Evolutionary conservation across 1,140 invertebrate species (phyloP).

Genomic region (Chrysopa pallens): DNA sequence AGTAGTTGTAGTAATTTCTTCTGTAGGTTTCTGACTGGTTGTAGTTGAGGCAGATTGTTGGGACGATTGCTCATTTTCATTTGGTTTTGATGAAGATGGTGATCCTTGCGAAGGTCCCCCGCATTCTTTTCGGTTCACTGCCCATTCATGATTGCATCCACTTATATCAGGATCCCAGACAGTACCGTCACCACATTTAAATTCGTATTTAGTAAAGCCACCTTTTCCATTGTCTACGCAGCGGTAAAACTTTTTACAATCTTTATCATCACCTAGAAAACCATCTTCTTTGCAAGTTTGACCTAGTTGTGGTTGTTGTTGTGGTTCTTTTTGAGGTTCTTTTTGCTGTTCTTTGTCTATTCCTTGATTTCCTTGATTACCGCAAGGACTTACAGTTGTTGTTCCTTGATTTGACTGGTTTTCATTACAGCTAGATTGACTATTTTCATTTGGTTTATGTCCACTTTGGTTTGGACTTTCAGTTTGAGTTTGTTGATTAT

Average conservation of each 20-base stretch:
- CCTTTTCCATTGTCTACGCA: conserved; percentile 47
- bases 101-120: not conserved
- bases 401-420: not conserved
- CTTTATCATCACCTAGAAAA: conserved; percentile 40
- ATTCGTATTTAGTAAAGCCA: conserved; percentile 34
- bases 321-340: conserved; percentile 10
- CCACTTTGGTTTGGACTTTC: conserved; percentile 5
- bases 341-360: conserved; percentile 9
- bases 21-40: conserved; percentile 1
- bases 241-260: conserved; percentile 52
- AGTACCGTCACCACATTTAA: conserved; percentile 36
- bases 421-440: conserved; percentile 2
- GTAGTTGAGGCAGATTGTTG: not conserved
- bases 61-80: not conserved
- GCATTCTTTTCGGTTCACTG: not conserved
- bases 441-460: conserved; percentile 2
- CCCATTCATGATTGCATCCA: conserved; percentile 25
- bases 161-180: conserved; percentile 35
- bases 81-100: conserved; percentile 2
- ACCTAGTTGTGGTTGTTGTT: conserved; percentile 6
- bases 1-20: conserved; percentile 2
- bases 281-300: conserved; percentile 27
- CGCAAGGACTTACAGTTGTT: not conserved
- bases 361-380: not conserved
- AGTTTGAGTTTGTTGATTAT: not conserved